Base-by-base conservation (phyloP, 2,888 invertebrate species). In the Gastracanthus pulcherrimus region DNA sequence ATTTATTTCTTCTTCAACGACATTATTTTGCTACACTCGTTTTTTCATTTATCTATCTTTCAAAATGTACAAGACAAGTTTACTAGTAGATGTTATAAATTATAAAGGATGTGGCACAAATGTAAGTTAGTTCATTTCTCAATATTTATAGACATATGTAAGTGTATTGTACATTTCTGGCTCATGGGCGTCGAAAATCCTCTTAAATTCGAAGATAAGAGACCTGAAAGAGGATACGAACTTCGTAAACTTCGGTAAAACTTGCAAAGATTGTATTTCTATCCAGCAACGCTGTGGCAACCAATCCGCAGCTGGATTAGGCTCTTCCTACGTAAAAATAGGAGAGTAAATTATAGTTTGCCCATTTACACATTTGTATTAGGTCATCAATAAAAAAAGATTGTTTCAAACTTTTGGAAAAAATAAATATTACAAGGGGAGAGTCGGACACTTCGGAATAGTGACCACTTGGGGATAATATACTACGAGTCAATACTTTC, bases 291-390 rank as follows among this genome's bases (percentile, higher is more conserved):
- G 94, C 0, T 92, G 92, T 0, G 97, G 95, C 31, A 98, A 93
- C 98, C 98, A 98, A 29, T 94, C 93, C 0, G 95, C 93, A 5
- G 95, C 95, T 0, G 98, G 97, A 92, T 98, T 98, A 16, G 85
- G 92, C 84, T 89, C 58, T 77, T 93, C 93, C 94, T 93, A 3
- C 6, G n/a, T 26, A 13, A 26, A 48, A 66, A 45, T 19, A 41
- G n/a, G 38, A 48, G 23, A 13, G 31, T 19, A 2, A n/a, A n/a
- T 31, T 26, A 3, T 29, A 38, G 4, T 67, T 34, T 55, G 23
- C 26, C 1, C 13, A 13, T 34, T 62, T 13, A 38, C 38, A 29
- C 9, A 34, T 62, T 62, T 74, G 7, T 41, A 29, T 34, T 13
- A 7, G 58, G 9, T 36, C 1, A 26, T 19, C 45, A 58, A 60